Percentiles rank a stretch among this genome's conserved stretches.
Conservation (phyloP, 2,888 invertebrate genomes). For the Aspidiotus rigidus region DNA sequence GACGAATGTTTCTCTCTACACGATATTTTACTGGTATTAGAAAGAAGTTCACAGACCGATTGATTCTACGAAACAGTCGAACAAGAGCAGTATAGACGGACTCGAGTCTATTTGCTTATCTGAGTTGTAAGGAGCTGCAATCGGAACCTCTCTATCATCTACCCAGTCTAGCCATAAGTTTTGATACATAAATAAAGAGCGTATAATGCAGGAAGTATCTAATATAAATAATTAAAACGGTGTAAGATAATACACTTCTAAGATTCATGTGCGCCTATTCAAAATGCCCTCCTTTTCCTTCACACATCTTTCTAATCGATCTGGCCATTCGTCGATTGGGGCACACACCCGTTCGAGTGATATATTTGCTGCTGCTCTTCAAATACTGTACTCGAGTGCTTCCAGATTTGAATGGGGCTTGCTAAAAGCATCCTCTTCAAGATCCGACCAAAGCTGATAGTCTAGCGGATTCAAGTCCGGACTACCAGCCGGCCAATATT, state of each 20-base stretch:
- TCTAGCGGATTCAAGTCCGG: neutral
- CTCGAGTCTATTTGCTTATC: too few relatives aligned
- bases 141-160: neutral
- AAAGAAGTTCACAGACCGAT: too few relatives aligned
- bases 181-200: neutral
- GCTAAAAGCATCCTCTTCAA: neutral
- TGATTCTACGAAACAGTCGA: too few relatives aligned
- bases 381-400: constrained; percentile 6
- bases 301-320: constrained; percentile 1
- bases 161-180: constrained; percentile 6
- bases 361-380: constrained; percentile 4
- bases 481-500: neutral
- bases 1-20: too few relatives aligned
- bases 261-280: neutral
- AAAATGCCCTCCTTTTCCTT: constrained; percentile 11
- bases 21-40: too few relatives aligned
- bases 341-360: too few relatives aligned
- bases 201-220: neutral
- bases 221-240: neutral
- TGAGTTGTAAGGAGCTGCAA: too few relatives aligned
- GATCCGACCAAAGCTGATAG: neutral
- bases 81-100: too few relatives aligned
- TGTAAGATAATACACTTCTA: neutral
- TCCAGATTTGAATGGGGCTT: neutral
- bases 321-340: neutral